Evolutionary conservation across 1,140 invertebrate genomes (phyloP), one percentile per base, ranked within the genome.

Genomic region (Hirudo medicinalis): DNA sequence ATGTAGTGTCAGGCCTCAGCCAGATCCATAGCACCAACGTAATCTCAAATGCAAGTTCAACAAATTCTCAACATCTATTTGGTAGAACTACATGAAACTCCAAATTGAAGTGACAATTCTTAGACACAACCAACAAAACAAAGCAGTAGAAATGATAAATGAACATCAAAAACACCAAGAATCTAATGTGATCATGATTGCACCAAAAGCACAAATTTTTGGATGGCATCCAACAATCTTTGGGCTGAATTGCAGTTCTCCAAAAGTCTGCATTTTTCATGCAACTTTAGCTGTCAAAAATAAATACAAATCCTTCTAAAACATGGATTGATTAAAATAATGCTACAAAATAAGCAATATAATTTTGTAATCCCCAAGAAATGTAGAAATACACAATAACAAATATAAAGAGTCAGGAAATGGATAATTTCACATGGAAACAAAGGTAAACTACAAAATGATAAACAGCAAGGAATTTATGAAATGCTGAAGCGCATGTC

Each of bases 181-280:
- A 25, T 63, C 57, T 63, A 63, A n/a, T 25, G 29, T n/a, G 20
- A 15, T 32, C 22, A 63, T 63, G 57, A 25, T 63, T 63, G 57
- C 22, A 63, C 57, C 20, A 63, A 32, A 63, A 32, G 22, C 22
- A 63, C 57, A 32, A 63, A 63, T 32, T 22, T 25, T 63, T 63
- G 57, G 13, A 63, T 63, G 20, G 57, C 57, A 25, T 63, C 22
- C 29, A 63, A 63, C 57, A 63, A 25, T 63, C 57, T 32, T 32
- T 63, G 57, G 11, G 57, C 22, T 63, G 57, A 63, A n/a, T 63
- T 63, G 57, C 29, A 63, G 11, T 22, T 32, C 57, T 63, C 57
- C 57, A 63, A 63, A 22, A 63, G 22, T 25, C 29, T 32, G 29
- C 29, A 25, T 32, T 63, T 63, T 32, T 63, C 57, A 63, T 63